A percentile compares a stretch with the other conserved stretches of the same genome.
Conservation (phyloP, 2,888 invertebrate species). For the Drosophila neotestacea region DNA sequence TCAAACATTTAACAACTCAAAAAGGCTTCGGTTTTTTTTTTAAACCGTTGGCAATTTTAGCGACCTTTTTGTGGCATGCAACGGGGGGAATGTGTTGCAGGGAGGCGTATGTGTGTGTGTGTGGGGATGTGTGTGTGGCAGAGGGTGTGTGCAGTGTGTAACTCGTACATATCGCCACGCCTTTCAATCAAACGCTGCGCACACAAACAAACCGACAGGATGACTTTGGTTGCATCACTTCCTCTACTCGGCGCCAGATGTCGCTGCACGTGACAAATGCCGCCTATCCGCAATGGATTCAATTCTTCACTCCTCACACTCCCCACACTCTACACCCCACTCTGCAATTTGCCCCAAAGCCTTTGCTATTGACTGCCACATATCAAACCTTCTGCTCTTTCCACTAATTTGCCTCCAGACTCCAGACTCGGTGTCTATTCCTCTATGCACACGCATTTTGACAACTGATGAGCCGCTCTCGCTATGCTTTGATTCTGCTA, state of each 20-base stretch:
- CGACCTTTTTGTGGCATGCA: background rate
- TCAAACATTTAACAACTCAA: constrained; percentile 44
- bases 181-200: constrained; percentile 73
- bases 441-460: constrained; percentile 31
- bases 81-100: background rate
- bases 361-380: constrained; percentile 2
- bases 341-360: background rate
- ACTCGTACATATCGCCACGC: constrained; percentile 51
- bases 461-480: constrained; percentile 47
- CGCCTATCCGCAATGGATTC: constrained; percentile 61
- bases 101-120: background rate
- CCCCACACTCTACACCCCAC: too few species aligned
- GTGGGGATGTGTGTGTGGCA: background rate
- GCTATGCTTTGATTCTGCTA: constrained; percentile 7
- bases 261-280: constrained; percentile 72
- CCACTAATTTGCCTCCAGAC: constrained; percentile 57
- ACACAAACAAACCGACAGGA: constrained; percentile 57
- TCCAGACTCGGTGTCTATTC: constrained; percentile 12
- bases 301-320: background rate
- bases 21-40: constrained; percentile 26
- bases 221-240: constrained; percentile 50
- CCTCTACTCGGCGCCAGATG: constrained; percentile 46
- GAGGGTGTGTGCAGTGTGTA: background rate
- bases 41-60: constrained; percentile 12
- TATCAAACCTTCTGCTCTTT: constrained; percentile 19